Base-by-base conservation (phyloP, 2,113 vertebrate species). In the Megatriorchis doriae region DNA sequence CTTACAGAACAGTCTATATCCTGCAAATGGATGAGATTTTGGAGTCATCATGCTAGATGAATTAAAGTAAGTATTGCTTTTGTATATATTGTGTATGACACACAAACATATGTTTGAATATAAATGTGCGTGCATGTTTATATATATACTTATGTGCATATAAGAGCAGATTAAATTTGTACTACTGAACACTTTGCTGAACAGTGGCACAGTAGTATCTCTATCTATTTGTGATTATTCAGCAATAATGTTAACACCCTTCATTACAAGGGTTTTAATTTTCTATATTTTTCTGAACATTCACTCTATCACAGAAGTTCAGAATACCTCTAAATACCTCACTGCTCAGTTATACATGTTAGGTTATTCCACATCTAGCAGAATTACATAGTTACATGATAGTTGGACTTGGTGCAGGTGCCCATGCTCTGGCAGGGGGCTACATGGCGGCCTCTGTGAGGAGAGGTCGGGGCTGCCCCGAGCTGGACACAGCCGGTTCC, bases 401-500 rank as follows among this genome's bases (percentile, higher is more conserved):
- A 22, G 25, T 5, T 52, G 47, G 3, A 63, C 8, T 47, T 42
- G 42, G 42, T 29, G 6, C 3, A 0, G 16, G 16, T 58, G 27
- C 52, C 50, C 20, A 5, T 2, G 12, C 0, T 1, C 29, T 50
- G n/a, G 2, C 13, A 17, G 52, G 27, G n/a, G 17, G 40, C 50
- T 15, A 50, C 7, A 1, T 34, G 11, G 32, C 0, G 7, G 5
- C 59, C n/a, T 5, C 29, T 42, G 21, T 34, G 77, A 31, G 43
- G 34, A 18, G 43, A 1, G 11, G 56, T 34, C 0, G 45, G 45
- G 62, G 62, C 50, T 55, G 78, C 32, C 78, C 58, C 3, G 4
- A 7, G 32, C 56, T 2, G 4, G 56, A 43, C 36, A 61, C 23
- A 52, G 36, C 14, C 2, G 11, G 55, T 42, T 32, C 63, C 53